Base-by-base conservation (phyloP, 2,113 vertebrate species). In the Cinclus cinclus region DNA sequence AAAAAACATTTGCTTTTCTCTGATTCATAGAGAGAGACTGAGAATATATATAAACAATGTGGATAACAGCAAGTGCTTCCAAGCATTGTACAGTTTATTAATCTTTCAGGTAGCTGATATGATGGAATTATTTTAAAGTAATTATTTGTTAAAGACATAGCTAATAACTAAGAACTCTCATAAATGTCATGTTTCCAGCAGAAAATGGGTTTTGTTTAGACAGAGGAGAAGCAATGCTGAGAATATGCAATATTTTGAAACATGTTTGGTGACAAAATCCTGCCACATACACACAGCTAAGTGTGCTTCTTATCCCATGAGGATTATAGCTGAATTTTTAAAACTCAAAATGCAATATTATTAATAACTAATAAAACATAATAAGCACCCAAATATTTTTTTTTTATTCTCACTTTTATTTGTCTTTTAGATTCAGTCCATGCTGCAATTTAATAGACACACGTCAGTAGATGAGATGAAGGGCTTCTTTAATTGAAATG, bases 1-100 rank as follows among this genome's bases (percentile, higher is more conserved):
- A 94, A 89, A 96, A 93, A 70, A 92, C 79, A 94, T 94, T 70
- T 86, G 83, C 50, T 96, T 92, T 71, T 90, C 91, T 96, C 62
- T 84, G 37, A 62, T 95, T 95, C 92, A 80, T 35, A 75, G 62
- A 80, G 80, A 79, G 67, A 74, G 76, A 90, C 80, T 76, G 46
- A 83, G 63, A 68, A 52, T 91, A 25, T 63, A 33, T 30, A 52
- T 39, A 88, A 75, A 80, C 41, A 79, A 31, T 37, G 49, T 33
- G n/a, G 35, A 87, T 93, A 89, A 68, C 9, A 94, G 20, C 13
- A 80, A 91, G 89, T 80, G n/a, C 8, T 65, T 90, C 83, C 35
- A 79, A 96, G 35, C 21, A 53, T 44, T 78, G 21, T 53, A 46
- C n/a, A 60, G 13, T 64, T 78, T 86, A 65, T 76, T 90, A 62